These are phyloP conservation scores for Gyps fulvus DNA, from an alignment of 2,113 vertebrate species.

Conservation along the genomic window DNA sequence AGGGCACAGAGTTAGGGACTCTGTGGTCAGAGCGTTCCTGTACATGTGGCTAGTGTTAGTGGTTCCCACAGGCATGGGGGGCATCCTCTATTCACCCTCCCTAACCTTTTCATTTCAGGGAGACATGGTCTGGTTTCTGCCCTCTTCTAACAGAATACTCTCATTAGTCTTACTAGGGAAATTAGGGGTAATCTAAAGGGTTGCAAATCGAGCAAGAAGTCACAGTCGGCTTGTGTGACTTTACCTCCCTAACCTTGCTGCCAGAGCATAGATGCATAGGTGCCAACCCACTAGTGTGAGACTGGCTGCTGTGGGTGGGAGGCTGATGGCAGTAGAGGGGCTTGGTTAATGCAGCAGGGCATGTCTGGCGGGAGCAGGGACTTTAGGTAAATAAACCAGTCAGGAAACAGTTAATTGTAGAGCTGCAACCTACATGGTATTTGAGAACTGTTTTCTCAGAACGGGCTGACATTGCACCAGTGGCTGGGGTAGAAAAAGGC, in stretches of 20 bases:
- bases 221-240: background rate
- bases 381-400: background rate
- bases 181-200: background rate
- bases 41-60: fast-evolving
- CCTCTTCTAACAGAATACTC: background rate
- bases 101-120: background rate
- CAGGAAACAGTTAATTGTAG: background rate
- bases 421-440: background rate
- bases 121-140: background rate
- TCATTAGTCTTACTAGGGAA: background rate
- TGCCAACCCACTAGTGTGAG: background rate
- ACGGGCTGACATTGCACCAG: background rate
- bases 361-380: fast-evolving
- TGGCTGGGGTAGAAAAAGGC: background rate
- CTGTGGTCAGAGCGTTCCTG: background rate
- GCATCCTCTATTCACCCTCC: background rate
- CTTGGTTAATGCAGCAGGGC: background rate
- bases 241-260: background rate
- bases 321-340: background rate
- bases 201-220: background rate
- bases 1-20: background rate
- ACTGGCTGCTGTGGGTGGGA: background rate
- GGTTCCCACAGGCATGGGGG: background rate
- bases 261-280: background rate
- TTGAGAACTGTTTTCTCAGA: background rate